Conservation (phyloP, 2,888 invertebrate genomes). For the Chrysopilus asiliformis region DNA sequence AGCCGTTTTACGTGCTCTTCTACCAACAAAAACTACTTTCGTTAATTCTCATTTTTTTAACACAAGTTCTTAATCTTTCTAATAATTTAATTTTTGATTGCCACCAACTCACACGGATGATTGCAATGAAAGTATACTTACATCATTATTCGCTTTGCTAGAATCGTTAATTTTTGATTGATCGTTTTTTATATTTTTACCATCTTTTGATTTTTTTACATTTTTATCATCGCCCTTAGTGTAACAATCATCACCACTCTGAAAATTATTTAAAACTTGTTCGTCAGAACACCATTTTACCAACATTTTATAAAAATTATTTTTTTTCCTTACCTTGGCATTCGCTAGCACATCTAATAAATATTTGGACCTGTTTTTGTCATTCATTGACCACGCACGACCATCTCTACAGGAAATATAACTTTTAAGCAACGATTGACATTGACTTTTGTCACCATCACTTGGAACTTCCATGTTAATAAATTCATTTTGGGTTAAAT, state of each 20-base stretch:
- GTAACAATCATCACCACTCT: background rate
- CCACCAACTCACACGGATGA: too few relatives aligned
- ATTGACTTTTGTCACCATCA: constrained; percentile 12
- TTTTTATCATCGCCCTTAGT: constrained; percentile 1
- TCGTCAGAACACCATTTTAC: too few relatives aligned
- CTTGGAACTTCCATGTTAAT: constrained; percentile 28
- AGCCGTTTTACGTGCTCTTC: too few relatives aligned
- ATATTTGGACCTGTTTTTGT: constrained; percentile 25
- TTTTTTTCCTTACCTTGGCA: constrained; percentile 16
- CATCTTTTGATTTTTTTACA: background rate
- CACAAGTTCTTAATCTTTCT: too few relatives aligned
- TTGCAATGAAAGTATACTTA: too few relatives aligned
- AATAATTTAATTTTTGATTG: too few relatives aligned
- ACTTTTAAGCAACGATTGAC: constrained; percentile 21
- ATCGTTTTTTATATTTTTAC: too few relatives aligned
- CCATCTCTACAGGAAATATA: constrained; percentile 27
- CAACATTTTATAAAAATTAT: background rate
- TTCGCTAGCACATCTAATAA: constrained; percentile 28
- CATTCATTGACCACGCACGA: constrained; percentile 28
- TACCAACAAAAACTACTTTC: too few relatives aligned
- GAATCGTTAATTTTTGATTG: too few relatives aligned
- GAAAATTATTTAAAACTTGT: background rate
- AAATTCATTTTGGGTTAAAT: constrained; percentile 31
- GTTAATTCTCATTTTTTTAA: too few relatives aligned
- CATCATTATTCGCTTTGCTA: too few relatives aligned